Percentiles rank a stretch among this genome's conserved stretches.
phyloP scores from a whole-genome alignment of 2,888 invertebrate species.

The Camponotus fellah region DNA sequence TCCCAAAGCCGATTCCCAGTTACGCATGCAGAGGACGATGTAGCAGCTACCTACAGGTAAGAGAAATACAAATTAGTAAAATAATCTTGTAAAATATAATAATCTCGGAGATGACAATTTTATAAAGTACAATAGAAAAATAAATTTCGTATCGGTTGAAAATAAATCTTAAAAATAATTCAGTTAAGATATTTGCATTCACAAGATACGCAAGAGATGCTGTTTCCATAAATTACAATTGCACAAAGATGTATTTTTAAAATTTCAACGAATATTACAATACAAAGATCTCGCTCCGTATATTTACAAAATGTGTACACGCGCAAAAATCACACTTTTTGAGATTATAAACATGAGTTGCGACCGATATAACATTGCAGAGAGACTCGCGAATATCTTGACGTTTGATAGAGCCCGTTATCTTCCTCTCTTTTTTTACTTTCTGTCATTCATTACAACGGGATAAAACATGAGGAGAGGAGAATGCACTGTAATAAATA shows the following conservation, averaged over 20 bases:
- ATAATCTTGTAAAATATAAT: not conserved
- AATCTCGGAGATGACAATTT: not conserved
- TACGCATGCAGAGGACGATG: conserved; percentile 97
- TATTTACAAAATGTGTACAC: not conserved
- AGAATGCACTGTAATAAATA: not conserved
- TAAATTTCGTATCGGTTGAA: not conserved
- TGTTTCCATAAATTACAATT: not conserved
- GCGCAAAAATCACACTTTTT: too few relatives aligned
- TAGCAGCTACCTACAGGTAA: conserved; percentile 96
- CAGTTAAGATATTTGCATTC: not conserved
- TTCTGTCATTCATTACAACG: not conserved
- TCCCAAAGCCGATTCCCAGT: conserved; percentile 96
- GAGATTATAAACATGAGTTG: not conserved
- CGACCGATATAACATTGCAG: not conserved
- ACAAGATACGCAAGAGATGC: not conserved
- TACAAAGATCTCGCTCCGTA: not conserved
- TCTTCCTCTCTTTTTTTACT: not conserved
- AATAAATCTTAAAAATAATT: not conserved
- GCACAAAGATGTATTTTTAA: not conserved
- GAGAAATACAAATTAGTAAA: not conserved
- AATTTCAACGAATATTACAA: not conserved
- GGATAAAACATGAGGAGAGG: not conserved
- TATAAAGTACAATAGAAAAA: not conserved
- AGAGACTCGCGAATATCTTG: not conserved
- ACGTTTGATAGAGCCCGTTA: conserved; percentile 20